phyloP scores from a whole-genome alignment of 1,140 invertebrate genomes.

The Scylla paramamosain region DNA sequence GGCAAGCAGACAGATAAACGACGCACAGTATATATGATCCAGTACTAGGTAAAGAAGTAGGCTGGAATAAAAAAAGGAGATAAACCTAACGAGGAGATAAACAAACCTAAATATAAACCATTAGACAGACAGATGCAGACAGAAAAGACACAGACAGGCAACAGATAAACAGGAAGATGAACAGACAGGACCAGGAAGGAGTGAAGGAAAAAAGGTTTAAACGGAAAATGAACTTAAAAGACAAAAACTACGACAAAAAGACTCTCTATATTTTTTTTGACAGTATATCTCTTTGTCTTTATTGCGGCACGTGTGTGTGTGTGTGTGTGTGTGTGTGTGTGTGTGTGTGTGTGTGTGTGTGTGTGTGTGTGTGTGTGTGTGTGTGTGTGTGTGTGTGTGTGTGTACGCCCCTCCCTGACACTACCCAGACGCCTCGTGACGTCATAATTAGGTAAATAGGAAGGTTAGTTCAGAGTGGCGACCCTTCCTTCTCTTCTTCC shows the following conservation, averaged over 20 bases:
- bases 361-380: slow-evolving; percentile 43
- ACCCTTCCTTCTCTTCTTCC: not conserved
- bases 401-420: not conserved
- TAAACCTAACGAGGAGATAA: no score
- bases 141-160: not conserved
- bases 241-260: no score
- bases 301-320: no score
- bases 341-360: not conserved
- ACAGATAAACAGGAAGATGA: slow-evolving; percentile 13
- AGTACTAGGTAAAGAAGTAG: no score
- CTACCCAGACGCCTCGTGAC: not conserved
- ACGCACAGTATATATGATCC: no score
- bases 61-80: no score
- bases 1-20: slow-evolving; percentile 24
- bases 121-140: not conserved
- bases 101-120: not conserved
- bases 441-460: no score
- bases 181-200: not conserved
- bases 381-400: slow-evolving; percentile 51
- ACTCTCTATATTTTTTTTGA: no score
- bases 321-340: not conserved
- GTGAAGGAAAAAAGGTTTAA: not conserved
- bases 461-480: not conserved
- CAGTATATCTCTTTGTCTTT: no score
- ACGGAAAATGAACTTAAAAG: not conserved